Percentiles rank a stretch among this genome's conserved stretches.
These are phyloP conservation scores for Argynnis bischoffii DNA, from an alignment of 2,888 invertebrate genomes.

Conservation along the genomic window DNA sequence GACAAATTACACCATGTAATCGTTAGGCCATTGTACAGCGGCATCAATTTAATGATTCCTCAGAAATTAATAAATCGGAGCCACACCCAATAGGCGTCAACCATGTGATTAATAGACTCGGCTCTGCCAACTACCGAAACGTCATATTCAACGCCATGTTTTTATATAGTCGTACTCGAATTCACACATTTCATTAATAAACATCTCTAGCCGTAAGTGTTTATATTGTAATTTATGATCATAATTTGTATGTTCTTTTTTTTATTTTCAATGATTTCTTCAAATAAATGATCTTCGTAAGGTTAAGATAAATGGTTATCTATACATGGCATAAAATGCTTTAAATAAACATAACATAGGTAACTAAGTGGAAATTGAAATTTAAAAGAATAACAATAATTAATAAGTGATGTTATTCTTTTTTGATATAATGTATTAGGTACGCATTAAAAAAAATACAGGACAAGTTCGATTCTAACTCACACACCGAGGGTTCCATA, in stretches of 20 bases:
- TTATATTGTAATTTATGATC: slow-evolving; percentile 17
- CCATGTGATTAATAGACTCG: slow-evolving; percentile 73
- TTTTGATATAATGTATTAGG: no score
- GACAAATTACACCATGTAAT: slow-evolving; percentile 50
- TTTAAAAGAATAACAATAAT: no score
- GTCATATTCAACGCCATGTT: slow-evolving; percentile 53
- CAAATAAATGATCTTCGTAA: slow-evolving; percentile 47
- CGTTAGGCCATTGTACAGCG: slow-evolving; percentile 55
- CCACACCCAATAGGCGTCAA: slow-evolving; percentile 78
- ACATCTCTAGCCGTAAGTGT: slow-evolving; percentile 50
- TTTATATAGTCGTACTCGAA: slow-evolving; percentile 43
- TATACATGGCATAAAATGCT: no score
- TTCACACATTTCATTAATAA: slow-evolving; percentile 32
- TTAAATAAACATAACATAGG: no score
- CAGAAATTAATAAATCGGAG: slow-evolving; percentile 74
- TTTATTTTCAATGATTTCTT: slow-evolving; percentile 51
- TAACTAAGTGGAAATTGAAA: no score
- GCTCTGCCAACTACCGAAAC: slow-evolving; percentile 69
- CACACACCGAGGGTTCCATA: no score
- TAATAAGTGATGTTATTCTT: no score
- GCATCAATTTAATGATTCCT: slow-evolving; percentile 70
- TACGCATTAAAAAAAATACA: no score
- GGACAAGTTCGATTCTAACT: no score
- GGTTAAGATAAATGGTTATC: slow-evolving; percentile 28
- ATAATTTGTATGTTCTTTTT: slow-evolving; percentile 35